Evolutionary conservation across 2,888 invertebrate species (phyloP).

Genomic region (Thera britannica): DNA sequence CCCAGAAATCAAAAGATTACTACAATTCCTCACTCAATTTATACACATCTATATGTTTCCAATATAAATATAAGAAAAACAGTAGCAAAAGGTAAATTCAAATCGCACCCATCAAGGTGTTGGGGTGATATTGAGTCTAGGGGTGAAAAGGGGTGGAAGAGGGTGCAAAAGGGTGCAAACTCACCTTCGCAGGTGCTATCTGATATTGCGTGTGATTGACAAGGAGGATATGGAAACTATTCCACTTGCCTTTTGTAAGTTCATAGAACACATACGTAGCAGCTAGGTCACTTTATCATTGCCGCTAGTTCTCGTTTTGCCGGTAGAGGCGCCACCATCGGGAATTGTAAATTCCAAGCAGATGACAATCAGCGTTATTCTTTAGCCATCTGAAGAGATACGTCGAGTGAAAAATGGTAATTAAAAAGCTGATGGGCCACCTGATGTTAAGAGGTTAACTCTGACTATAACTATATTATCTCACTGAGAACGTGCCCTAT

Average conservation of each 20-base stretch:
- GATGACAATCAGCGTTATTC: too few species aligned
- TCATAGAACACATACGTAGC: conserved; percentile 1
- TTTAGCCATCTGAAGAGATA: too few species aligned
- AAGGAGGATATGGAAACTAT: conserved; percentile 38
- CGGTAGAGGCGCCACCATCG: too few species aligned
- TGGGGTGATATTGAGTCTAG: conserved; percentile 35
- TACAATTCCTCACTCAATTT: neutral
- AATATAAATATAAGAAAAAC: conserved; percentile 34
- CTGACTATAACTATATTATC: too few species aligned
- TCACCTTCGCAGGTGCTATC: conserved; percentile 39
- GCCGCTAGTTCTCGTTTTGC: too few species aligned
- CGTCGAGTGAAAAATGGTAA: too few species aligned
- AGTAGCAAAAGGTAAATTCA: conserved; percentile 38
- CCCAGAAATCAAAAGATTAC: neutral
- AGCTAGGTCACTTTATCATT: neutral
- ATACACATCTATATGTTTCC: neutral
- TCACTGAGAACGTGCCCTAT: too few species aligned
- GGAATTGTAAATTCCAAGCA: too few species aligned
- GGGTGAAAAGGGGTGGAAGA: conserved; percentile 20
- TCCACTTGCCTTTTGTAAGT: conserved; percentile 29
- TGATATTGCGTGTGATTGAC: conserved; percentile 43
- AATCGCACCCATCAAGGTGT: conserved; percentile 32
- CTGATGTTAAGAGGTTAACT: too few species aligned
- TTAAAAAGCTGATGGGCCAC: too few species aligned
- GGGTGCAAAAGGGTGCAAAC: conserved; percentile 28